A percentile compares a stretch with the other conserved stretches of the same genome.
These are phyloP conservation scores for Athalia cordata DNA, from an alignment of 2,888 invertebrate genomes.

Conservation along the genomic window DNA sequence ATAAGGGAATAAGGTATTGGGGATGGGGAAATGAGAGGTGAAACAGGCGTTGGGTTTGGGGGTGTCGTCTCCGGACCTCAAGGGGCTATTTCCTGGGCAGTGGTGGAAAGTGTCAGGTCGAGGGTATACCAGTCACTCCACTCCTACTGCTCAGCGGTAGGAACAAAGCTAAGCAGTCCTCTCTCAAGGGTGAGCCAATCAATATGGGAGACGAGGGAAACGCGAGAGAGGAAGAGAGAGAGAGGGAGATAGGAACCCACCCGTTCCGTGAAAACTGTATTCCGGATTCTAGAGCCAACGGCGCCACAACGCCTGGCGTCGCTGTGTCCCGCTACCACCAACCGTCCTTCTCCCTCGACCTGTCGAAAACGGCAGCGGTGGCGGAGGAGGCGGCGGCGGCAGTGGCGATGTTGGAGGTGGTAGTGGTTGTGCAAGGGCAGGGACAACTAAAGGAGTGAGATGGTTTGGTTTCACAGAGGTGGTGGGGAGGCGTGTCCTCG, in stretches of 20 bases:
- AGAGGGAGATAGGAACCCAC: not conserved
- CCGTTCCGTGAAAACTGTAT: slow-evolving; percentile 15
- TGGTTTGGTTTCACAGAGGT: not conserved
- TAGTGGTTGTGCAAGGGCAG: slow-evolving; percentile 38
- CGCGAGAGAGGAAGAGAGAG: slow-evolving; percentile 33
- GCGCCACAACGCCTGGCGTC: slow-evolving; percentile 47
- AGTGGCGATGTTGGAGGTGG: not conserved
- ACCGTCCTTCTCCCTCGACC: slow-evolving; percentile 3
- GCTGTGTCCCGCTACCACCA: slow-evolving; percentile 37
- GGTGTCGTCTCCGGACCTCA: slow-evolving; percentile 27
- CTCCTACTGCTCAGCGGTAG: not conserved
- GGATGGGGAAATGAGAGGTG: not conserved
- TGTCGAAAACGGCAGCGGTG: not conserved
- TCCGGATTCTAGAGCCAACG: slow-evolving; percentile 19
- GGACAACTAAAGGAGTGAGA: slow-evolving; percentile 13
- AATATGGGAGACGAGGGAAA: slow-evolving; percentile 37
- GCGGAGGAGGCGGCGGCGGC: not conserved
- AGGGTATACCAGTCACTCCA: slow-evolving; percentile 21
- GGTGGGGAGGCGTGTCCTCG: slow-evolving; percentile 3
- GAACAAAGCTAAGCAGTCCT: slow-evolving; percentile 40
- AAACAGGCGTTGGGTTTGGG: not conserved
- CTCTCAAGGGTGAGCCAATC: slow-evolving; percentile 47
- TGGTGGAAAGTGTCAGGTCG: slow-evolving; percentile 34
- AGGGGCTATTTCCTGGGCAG: slow-evolving; percentile 40
- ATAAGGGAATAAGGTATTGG: not conserved